Conservation (phyloP, 1,140 invertebrate genomes). For the Drosophila malerkotliana region DNA sequence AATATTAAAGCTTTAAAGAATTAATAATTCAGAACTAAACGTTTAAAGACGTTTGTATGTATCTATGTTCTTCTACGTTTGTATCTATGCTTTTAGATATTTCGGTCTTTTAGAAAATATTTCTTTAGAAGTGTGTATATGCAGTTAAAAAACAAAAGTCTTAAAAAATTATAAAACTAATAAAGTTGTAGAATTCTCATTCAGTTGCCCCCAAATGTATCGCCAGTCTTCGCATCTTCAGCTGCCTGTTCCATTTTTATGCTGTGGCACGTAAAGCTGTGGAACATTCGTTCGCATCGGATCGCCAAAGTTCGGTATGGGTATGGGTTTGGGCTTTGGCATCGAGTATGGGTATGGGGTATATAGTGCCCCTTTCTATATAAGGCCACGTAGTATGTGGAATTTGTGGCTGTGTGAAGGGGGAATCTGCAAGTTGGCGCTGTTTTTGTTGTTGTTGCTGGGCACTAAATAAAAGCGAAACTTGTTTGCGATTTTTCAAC, state of each 20-base stretch:
- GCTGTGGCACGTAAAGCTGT: conserved; percentile 71
- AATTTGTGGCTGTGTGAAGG: conserved; percentile 32
- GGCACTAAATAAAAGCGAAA: conserved; percentile 82
- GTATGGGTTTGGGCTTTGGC: conserved; percentile 10
- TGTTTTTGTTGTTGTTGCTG: conserved; percentile 58
- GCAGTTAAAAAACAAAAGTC: too few species aligned
- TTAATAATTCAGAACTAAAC: too few species aligned
- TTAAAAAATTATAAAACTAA: too few species aligned
- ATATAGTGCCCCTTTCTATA: conserved; percentile 28
- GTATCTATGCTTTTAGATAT: too few species aligned
- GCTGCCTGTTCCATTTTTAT: conserved; percentile 74
- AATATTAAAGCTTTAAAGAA: too few species aligned
- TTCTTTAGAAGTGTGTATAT: too few species aligned
- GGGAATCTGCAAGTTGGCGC: conserved; percentile 72
- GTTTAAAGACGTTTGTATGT: too few species aligned
- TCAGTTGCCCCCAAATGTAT: not conserved
- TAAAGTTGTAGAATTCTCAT: not conserved
- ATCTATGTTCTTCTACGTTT: too few species aligned
- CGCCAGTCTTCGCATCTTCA: not conserved
- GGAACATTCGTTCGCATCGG: conserved; percentile 38
- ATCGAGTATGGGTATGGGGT: conserved; percentile 20
- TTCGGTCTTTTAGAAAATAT: too few species aligned
- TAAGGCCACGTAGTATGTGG: conserved; percentile 33
- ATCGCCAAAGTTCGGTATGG: conserved; percentile 38
- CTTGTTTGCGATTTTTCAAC: conserved; percentile 65